Conservation (phyloP, 2,113 vertebrate genomes). For the Pollachius pollachius region DNA sequence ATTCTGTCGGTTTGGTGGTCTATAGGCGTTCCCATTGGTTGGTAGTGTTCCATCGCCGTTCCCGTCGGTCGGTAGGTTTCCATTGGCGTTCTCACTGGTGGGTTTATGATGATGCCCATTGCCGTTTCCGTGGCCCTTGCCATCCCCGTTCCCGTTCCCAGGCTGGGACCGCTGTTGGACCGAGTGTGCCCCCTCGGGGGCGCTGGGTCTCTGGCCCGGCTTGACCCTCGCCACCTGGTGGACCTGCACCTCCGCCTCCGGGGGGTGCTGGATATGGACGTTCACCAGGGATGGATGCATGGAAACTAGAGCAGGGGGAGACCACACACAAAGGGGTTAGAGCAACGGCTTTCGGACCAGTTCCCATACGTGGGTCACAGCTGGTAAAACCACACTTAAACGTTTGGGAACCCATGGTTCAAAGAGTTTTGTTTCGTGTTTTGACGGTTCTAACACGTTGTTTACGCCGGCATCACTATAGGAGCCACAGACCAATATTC, state of each 20-base stretch:
- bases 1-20: constrained; percentile 44
- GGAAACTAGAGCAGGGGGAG: constrained; percentile 56
- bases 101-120: constrained; percentile 41
- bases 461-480: constrained; percentile 32
- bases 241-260: constrained; percentile 71
- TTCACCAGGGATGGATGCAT: constrained; percentile 78
- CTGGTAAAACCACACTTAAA: too few species aligned
- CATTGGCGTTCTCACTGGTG: constrained; percentile 34
- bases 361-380: too few species aligned
- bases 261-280: constrained; percentile 78
- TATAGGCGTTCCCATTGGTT: background rate
- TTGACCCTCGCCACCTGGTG: constrained; percentile 78
- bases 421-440: constrained; percentile 25
- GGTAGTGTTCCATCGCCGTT: constrained; percentile 7
- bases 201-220: constrained; percentile 51
- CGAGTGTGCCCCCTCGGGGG: constrained; percentile 4
- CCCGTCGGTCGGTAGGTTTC: constrained; percentile 52
- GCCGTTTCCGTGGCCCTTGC: background rate
- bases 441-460: constrained; percentile 36
- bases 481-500: constrained; percentile 30
- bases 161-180: background rate
- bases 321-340: background rate
- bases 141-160: constrained; percentile 40
- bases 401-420: constrained; percentile 6
- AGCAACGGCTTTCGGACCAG: too few species aligned